Evolutionary conservation across 2,797 vertebrate genomes (phyloP), one percentile per base, ranked within the genome.

Genomic region (Labroides dimidiatus): DNA sequence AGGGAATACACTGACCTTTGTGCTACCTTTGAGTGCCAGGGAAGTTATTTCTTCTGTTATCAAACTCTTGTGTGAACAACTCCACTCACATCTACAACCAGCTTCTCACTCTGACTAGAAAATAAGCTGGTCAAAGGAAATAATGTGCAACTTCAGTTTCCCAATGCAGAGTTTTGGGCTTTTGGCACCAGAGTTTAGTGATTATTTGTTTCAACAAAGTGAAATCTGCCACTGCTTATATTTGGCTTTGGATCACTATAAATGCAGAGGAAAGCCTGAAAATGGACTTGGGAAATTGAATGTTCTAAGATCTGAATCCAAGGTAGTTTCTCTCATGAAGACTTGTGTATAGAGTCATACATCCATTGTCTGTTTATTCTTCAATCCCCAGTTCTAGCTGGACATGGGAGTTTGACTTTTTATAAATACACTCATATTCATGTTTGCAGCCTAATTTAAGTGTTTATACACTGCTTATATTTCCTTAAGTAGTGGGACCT

Each of bases 1-100:
- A 10, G 30, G 54, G 47, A 75, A 56, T 42, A 54, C 39, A 51
- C 20, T 23, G 39, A 24, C 57, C 24, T 74, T 64, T 61, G 17
- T 58, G 4, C 56, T 69, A 2, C 24, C 20, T 48, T n/a, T 39
- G 42, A 60, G 53, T 23, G 36, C 49, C 41, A 27, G 13, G 48
- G 19, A 19, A 37, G 16, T 57, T 21, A 39, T 45, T 69, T 72
- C 10, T 24, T 58, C 43, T 43, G 5, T 52, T 27, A 33, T 49
- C 59, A 16, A 64, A 39, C 27, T 27, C 27, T 27, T 27, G 27
- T 27, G 27, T 27, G 27, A 27, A 27, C 27, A 27, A 27, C 36
- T 50, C 15, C 6, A 14, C 42, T 43, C 23, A 45, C 45, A 24
- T 17, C 15, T 13, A 44, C 19, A 65, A 13, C 27, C 42, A 39